These are phyloP conservation scores for Lochmaea crataegi DNA, from an alignment of 2,888 invertebrate species.

Conservation along the genomic window DNA sequence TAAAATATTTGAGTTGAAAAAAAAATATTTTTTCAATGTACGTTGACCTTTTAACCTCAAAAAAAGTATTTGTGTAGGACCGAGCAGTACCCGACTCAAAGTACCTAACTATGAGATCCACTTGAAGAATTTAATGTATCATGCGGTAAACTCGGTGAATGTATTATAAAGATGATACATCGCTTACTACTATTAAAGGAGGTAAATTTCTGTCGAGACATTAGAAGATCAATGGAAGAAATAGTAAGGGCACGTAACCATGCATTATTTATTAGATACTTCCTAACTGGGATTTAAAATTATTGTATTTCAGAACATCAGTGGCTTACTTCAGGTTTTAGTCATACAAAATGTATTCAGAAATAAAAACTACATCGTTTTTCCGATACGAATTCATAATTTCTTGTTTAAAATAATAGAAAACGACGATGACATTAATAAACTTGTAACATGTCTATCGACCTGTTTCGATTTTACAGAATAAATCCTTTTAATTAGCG, in stretches of 20 bases:
- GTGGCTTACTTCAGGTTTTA: conserved; percentile 11
- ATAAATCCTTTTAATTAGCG: too few species aligned
- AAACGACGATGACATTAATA: too few species aligned
- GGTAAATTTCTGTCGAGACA: conserved; percentile 32
- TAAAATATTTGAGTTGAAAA: background rate
- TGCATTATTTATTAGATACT: conserved; percentile 37
- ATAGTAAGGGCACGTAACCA: conserved; percentile 28
- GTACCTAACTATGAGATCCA: conserved; percentile 19
- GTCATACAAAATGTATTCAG: background rate
- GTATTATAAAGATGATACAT: conserved; percentile 39
- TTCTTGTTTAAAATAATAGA: too few species aligned
- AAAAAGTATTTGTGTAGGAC: conserved; percentile 15
- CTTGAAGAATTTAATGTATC: conserved; percentile 28
- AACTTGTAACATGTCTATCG: too few species aligned
- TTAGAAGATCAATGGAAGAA: conserved; percentile 38
- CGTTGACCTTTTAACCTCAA: conserved; percentile 6
- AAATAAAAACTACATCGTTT: too few species aligned
- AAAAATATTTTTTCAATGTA: background rate
- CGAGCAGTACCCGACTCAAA: background rate
- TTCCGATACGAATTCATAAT: too few species aligned
- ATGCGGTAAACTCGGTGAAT: conserved; percentile 27
- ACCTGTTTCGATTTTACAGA: too few species aligned
- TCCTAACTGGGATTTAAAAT: conserved; percentile 36
- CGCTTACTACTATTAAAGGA: conserved; percentile 37
- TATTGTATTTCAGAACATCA: conserved; percentile 27